Conservation (phyloP, 2,888 invertebrate species). For the Marronus borbonicus region DNA sequence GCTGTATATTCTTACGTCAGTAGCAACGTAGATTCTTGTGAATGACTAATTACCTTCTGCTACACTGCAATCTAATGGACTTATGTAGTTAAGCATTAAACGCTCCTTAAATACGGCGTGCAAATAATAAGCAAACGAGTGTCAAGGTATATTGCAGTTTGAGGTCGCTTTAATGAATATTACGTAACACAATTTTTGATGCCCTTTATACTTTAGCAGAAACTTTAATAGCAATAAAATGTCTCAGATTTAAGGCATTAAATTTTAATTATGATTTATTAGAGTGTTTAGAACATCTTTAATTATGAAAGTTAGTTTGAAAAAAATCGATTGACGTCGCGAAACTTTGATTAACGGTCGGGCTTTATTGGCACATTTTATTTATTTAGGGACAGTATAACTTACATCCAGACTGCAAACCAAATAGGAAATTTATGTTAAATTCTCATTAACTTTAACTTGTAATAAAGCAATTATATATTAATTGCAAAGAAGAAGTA, state of each 20-base stretch:
- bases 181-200: slow-evolving; percentile 24
- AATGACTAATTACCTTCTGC: neutral
- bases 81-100: neutral
- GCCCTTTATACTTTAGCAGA: slow-evolving; percentile 46
- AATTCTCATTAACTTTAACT: neutral
- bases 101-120: neutral
- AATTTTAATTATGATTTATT: slow-evolving; percentile 53
- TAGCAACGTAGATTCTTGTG: neutral
- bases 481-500: neutral
- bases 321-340: slow-evolving; percentile 33
- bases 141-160: slow-evolving; percentile 18
- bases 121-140: neutral
- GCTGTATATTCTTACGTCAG: neutral
- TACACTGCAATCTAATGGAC: slow-evolving; percentile 3
- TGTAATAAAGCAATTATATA: neutral
- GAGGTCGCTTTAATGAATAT: slow-evolving; percentile 22
- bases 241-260: slow-evolving; percentile 47
- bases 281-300: slow-evolving; percentile 26
- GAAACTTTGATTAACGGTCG: slow-evolving; percentile 18
- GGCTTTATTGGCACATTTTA: slow-evolving; percentile 7
- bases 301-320: slow-evolving; percentile 30
- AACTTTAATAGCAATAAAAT: slow-evolving; percentile 51
- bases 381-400: slow-evolving; percentile 45
- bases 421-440: neutral
- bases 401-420: neutral